Percentiles rank a stretch among this genome's conserved stretches.
phyloP scores from a whole-genome alignment of 2,797 vertebrate species.

The Sebastes oblongus region DNA sequence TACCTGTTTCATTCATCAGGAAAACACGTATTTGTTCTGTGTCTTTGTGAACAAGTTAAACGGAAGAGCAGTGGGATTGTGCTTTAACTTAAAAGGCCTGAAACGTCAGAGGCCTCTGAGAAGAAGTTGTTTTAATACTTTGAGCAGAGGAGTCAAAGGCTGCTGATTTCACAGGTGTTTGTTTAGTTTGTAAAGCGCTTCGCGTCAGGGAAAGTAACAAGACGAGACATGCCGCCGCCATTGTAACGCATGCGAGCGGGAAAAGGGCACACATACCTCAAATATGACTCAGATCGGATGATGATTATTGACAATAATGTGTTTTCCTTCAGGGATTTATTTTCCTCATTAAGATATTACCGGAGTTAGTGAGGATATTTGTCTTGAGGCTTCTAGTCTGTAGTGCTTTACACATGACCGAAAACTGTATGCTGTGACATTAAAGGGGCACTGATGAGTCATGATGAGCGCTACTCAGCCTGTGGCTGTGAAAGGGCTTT shows the following conservation, averaged over 20 bases:
- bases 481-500: not conserved
- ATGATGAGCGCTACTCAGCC: not conserved
- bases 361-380: not conserved
- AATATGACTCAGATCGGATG: constrained; percentile 14
- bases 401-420: not conserved
- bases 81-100: not conserved
- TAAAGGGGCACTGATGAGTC: not conserved
- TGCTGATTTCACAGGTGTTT: not conserved
- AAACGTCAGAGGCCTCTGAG: constrained; percentile 23
- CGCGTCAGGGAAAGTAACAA: constrained; percentile 12
- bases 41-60: not conserved
- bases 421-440: not conserved
- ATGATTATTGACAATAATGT: constrained; percentile 13
- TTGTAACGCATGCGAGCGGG: not conserved
- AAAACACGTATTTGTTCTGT: not conserved
- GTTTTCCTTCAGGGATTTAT: constrained; percentile 11
- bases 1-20: constrained; percentile 7
- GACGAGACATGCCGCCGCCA: constrained; percentile 17
- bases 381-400: not conserved
- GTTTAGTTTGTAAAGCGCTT: not conserved
- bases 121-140: not conserved
- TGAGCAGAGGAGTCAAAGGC: not conserved
- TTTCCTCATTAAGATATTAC: not conserved
- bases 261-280: constrained; percentile 11
- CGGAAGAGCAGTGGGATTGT: not conserved